phyloP scores from a whole-genome alignment of 2,888 invertebrate genomes.

The Nasonovia ribisnigri region DNA sequence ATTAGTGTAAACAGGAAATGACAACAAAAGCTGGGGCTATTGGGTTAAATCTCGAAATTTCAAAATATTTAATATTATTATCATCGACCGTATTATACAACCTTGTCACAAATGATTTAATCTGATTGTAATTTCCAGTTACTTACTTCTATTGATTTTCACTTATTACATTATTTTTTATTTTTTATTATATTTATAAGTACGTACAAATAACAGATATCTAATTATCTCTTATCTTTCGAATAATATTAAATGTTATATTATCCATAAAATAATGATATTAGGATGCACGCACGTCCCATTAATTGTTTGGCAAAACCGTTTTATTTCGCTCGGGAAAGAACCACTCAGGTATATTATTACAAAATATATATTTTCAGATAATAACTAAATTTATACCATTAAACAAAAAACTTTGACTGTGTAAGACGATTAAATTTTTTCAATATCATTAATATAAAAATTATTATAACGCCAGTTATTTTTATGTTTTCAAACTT shows the following conservation, averaged over 20 bases:
- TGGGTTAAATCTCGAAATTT: neutral
- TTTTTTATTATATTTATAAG: neutral
- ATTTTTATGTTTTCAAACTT: neutral
- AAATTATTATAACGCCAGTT: neutral
- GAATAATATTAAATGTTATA: neutral
- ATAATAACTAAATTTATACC: neutral
- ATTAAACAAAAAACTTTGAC: neutral
- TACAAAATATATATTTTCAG: neutral
- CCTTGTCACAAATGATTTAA: neutral
- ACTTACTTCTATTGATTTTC: neutral
- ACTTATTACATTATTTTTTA: neutral
- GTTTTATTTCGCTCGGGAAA: neutral
- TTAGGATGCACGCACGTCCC: neutral
- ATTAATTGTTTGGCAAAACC: neutral
- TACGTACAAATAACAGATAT: no score
- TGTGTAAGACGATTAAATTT: neutral
- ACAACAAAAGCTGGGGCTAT: neutral
- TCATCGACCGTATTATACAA: neutral
- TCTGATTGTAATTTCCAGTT: neutral
- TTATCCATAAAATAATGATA: neutral
- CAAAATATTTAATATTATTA: neutral
- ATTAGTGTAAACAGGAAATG: neutral
- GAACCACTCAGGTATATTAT: neutral
- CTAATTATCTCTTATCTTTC: no score
- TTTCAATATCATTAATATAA: neutral